phyloP scores from a whole-genome alignment of 2,888 invertebrate species.

The Coenonympha arcania region DNA sequence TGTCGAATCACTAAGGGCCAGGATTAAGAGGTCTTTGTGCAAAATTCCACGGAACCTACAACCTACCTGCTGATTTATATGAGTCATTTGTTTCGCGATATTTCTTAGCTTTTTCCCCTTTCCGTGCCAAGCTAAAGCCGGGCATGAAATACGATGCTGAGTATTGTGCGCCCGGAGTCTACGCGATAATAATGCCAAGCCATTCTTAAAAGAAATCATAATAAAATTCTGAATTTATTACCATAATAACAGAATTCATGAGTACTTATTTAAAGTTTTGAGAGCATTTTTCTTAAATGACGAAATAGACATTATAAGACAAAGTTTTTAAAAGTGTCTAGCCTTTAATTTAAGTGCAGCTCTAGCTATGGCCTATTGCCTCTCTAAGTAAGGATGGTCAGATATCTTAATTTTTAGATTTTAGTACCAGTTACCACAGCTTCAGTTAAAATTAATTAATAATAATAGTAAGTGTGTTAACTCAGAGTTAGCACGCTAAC shows the following conservation, averaged over 20 bases:
- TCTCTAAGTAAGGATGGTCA: no score
- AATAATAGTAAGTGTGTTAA: no score
- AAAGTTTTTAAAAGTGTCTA: no score
- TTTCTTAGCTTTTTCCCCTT: conserved; percentile 25
- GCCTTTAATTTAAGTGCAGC: no score
- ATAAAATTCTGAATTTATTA: conserved; percentile 19
- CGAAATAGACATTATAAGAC: no score
- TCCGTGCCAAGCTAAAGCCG: conserved; percentile 18
- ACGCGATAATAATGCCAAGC: conserved; percentile 18
- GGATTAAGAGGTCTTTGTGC: conserved; percentile 61
- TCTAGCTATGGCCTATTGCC: no score
- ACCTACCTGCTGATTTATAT: conserved; percentile 30
- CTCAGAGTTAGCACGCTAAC: no score
- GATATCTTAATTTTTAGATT: no score
- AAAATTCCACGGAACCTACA: conserved; percentile 42
- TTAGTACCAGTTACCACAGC: no score
- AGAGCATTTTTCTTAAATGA: no score
- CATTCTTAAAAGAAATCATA: conserved; percentile 20
- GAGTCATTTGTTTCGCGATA: conserved; percentile 28
- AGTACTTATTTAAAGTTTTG: no score
- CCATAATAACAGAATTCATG: background rate
- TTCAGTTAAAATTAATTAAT: no score
- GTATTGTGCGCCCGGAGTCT: conserved; percentile 18
- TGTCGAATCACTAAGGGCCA: conserved; percentile 48
- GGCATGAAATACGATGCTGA: conserved; percentile 22